A percentile compares a stretch with the other conserved stretches of the same genome.
phyloP scores from a whole-genome alignment of 2,888 invertebrate genomes.

The Sinotaia quadrata region DNA sequence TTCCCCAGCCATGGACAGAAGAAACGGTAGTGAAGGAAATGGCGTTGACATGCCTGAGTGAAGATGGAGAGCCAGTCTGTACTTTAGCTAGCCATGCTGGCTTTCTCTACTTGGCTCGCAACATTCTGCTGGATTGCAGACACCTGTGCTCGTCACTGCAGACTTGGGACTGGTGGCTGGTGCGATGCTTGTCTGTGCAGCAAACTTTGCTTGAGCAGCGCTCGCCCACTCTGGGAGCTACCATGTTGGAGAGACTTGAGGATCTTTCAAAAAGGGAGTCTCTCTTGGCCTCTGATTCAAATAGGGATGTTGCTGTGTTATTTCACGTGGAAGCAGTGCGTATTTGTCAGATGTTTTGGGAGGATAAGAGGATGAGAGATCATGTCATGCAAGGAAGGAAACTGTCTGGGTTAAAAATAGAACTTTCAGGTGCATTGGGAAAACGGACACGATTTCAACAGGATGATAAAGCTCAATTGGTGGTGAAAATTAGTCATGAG shows the following conservation, averaged over 20 bases:
- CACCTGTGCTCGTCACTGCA: slow-evolving; percentile 52
- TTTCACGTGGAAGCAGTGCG: slow-evolving; percentile 78
- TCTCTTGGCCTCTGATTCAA: slow-evolving; percentile 48
- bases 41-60: slow-evolving; percentile 46
- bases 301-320: slow-evolving; percentile 55
- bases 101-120: slow-evolving; percentile 70
- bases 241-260: slow-evolving; percentile 51
- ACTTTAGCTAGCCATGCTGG: slow-evolving; percentile 72
- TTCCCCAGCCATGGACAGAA: slow-evolving; percentile 3
- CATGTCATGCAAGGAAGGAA: slow-evolving; percentile 79
- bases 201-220: slow-evolving; percentile 85
- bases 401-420: slow-evolving; percentile 79
- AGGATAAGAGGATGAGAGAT: slow-evolving; percentile 81
- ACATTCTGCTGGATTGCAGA: slow-evolving; percentile 54
- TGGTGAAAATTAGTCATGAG: too few relatives aligned
- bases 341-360: slow-evolving; percentile 82
- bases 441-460: too few relatives aligned
- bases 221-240: slow-evolving; percentile 74
- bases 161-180: slow-evolving; percentile 81
- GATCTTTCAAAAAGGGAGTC: slow-evolving; percentile 50
- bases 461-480: too few relatives aligned
- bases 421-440: slow-evolving; percentile 85
- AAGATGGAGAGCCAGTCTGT: slow-evolving; percentile 67
- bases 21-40: slow-evolving; percentile 25
- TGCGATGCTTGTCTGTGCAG: slow-evolving; percentile 82